phyloP scores from a whole-genome alignment of 2,113 vertebrate genomes.

The Bettongia penicillata region DNA sequence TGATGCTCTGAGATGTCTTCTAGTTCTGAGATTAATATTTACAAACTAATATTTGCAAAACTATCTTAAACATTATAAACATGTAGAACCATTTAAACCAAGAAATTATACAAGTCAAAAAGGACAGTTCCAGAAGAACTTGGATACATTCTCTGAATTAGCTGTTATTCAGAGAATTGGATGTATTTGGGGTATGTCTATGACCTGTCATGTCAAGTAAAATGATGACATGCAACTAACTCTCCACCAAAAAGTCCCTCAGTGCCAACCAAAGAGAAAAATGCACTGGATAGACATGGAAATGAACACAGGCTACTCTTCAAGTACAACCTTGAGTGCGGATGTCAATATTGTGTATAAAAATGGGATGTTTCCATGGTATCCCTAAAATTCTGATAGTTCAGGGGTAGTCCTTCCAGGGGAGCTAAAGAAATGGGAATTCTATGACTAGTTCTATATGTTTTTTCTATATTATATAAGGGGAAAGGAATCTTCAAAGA shows the following conservation, averaged over 20 bases:
- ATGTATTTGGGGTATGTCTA: slow-evolving; percentile 30
- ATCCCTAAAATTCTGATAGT: not conserved
- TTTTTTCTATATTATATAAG: not conserved
- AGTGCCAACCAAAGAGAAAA: not conserved
- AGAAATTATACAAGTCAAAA: slow-evolving; percentile 61
- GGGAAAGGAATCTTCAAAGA: not conserved
- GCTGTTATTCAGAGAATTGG: slow-evolving; percentile 58
- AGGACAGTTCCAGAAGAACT: slow-evolving; percentile 64
- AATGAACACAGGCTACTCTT: not conserved
- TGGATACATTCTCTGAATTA: not conserved
- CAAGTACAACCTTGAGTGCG: not conserved
- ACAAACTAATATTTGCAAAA: not conserved
- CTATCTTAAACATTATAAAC: slow-evolving; percentile 4
- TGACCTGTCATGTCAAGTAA: slow-evolving; percentile 17
- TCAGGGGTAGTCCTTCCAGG: not conserved
- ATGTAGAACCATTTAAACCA: slow-evolving; percentile 33
- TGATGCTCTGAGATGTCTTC: not conserved
- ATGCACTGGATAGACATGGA: not conserved
- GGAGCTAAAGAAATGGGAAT: not conserved
- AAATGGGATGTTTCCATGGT: not conserved
- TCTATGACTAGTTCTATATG: not conserved
- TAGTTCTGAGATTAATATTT: not conserved
- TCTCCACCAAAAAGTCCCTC: not conserved
- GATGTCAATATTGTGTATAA: not conserved
- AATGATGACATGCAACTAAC: not conserved